Base-by-base conservation (phyloP, 2,888 invertebrate genomes). In the Polyploca ridens region DNA sequence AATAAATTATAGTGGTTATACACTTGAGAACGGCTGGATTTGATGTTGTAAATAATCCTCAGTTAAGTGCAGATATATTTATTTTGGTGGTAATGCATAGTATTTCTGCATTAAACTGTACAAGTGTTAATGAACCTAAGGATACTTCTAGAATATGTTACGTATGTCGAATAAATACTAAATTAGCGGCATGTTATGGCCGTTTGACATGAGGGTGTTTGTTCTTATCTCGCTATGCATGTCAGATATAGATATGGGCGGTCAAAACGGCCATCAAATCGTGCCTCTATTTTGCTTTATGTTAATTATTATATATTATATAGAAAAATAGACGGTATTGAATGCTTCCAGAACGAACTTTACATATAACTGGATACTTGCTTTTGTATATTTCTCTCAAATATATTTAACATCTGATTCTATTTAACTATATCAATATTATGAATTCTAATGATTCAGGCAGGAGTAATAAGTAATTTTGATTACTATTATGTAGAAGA, bases 281-380 rank as follows among this genome's bases (percentile, higher is more conserved):
- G 2, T 27, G 27, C 27, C 27, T 27, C 27, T 27, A 27, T 27
- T 27, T 10, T 19, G 10, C 54, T 54, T 54, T 54, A 54, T 54
- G 16, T 54, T 46, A 46, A 41, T 41, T 46, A n/a, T 46, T 54
- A 54, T 54, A 10, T 46, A n/a, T 46, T 54, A 54, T 54, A 10
- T 7, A 54, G 10, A 3, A 19, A 54, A 19, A 54, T n/a, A 54
- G 6, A 3, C 1, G 19, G 2, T 54, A 3, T 19, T n/a, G n/a
- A n/a, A 46, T 46, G n/a, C n/a, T 46, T 46, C n/a, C n/a, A 10
- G n/a, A n/a, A n/a, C n/a, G 5, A n/a, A 46, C n/a, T 46, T n/a
- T 5, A n/a, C 6, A 7, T n/a, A 5, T n/a, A 5, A 46, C 7
- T n/a, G 7, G n/a, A 5, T 46, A 46, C 13, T n/a, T 1, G 14